phyloP scores from a whole-genome alignment of 2,888 invertebrate genomes.

The Lasioglossum pauxillum region DNA sequence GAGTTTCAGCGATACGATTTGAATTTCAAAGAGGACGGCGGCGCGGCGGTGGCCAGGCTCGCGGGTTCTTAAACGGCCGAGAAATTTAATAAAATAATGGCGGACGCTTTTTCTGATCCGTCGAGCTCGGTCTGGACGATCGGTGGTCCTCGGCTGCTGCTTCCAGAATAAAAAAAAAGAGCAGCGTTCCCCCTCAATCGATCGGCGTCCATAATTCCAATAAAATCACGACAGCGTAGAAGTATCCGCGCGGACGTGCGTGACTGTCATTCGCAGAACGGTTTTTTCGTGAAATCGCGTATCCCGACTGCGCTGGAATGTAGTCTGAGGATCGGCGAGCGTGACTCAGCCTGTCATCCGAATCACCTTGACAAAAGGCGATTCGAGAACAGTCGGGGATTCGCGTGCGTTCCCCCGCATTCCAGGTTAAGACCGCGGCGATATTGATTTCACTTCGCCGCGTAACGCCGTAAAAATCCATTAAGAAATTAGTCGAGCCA shows the following conservation, averaged over 20 bases:
- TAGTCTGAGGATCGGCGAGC: constrained; percentile 52
- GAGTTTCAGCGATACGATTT: neutral
- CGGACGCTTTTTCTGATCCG: neutral
- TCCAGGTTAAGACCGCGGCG: constrained; percentile 63
- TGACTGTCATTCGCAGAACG: constrained; percentile 27
- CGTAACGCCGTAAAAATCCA: constrained; percentile 14
- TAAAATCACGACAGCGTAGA: constrained; percentile 23
- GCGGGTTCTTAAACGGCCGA: neutral
- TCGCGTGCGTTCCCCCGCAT: constrained; percentile 63
- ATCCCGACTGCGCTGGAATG: constrained; percentile 59
- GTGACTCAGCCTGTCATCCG: constrained; percentile 67
- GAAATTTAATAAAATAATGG: neutral
- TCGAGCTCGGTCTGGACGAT: neutral
- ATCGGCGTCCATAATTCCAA: constrained; percentile 41
- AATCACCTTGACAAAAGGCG: constrained; percentile 66
- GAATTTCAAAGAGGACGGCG: neutral
- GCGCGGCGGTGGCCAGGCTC: fast-evolving
- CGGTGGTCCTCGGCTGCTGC: neutral
- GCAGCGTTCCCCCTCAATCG: neutral
- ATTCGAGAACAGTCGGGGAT: constrained; percentile 46
- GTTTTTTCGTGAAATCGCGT: constrained; percentile 56
- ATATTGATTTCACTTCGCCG: constrained; percentile 32
- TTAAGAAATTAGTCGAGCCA: constrained; percentile 37
- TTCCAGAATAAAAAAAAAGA: neutral
- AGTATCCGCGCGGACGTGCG: constrained; percentile 38